These are phyloP conservation scores for Lymantria monacha DNA, from an alignment of 2,888 invertebrate genomes.

Conservation along the genomic window DNA sequence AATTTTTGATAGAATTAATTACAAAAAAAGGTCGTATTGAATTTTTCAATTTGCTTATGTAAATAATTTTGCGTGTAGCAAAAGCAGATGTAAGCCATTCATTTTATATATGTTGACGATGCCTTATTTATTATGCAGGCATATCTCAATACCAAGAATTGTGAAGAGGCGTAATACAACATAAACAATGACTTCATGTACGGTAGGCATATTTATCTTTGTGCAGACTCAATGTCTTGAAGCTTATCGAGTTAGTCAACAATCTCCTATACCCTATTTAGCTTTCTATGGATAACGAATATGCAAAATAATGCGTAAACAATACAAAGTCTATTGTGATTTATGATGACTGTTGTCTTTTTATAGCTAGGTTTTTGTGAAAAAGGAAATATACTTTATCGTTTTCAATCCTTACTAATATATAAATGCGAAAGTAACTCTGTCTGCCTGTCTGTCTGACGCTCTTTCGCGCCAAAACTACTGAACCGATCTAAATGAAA, in stretches of 20 bases:
- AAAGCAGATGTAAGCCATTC: neutral
- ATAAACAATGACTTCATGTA: constrained; percentile 44
- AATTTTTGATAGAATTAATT: too few relatives aligned
- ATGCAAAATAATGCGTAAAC: neutral
- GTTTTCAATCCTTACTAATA: too few relatives aligned
- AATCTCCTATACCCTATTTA: neutral
- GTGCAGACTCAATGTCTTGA: constrained; percentile 9
- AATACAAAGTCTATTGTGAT: too few relatives aligned
- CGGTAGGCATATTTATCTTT: constrained; percentile 2
- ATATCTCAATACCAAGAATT: constrained; percentile 30
- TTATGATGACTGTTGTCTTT: too few relatives aligned
- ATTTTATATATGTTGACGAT: constrained; percentile 5
- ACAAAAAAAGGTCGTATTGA: too few relatives aligned
- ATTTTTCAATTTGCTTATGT: neutral
- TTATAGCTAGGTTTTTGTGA: too few relatives aligned
- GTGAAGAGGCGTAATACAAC: constrained; percentile 18
- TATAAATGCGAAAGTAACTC: too few relatives aligned
- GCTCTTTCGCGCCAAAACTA: too few relatives aligned
- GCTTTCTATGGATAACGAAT: neutral
- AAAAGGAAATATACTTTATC: too few relatives aligned
- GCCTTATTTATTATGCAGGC: neutral
- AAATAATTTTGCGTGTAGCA: neutral
- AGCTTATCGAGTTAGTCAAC: constrained; percentile 13
- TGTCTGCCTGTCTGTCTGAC: too few relatives aligned
- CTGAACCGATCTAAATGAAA: too few relatives aligned